phyloP scores from a whole-genome alignment of 35 echinoderm and acorn worm species.

The Lytechinus variegatus region DNA sequence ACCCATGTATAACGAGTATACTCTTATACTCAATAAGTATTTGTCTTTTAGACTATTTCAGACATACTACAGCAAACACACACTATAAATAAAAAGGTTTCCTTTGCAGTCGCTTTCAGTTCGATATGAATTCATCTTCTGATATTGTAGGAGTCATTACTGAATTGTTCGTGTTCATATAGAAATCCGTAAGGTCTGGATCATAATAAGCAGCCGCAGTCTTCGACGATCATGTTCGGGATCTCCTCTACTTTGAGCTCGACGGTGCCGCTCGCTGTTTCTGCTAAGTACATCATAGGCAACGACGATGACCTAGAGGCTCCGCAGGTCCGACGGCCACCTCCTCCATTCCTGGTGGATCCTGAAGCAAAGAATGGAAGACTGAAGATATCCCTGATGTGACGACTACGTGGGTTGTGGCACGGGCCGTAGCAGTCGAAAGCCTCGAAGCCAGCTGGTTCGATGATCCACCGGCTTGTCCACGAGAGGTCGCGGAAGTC shows the following conservation, averaged over 20 bases:
- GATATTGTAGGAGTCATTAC: not conserved
- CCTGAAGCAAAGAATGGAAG: not conserved
- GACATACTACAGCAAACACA: not conserved
- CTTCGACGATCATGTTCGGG: slow-evolving; percentile 94
- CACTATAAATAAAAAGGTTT: not conserved
- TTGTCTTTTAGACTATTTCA: slow-evolving; percentile 20
- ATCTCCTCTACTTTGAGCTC: slow-evolving; percentile 87
- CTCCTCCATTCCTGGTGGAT: not conserved
- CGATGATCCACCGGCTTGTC: slow-evolving; percentile 96
- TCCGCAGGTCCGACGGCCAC: slow-evolving; percentile 65
- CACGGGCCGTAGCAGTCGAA: slow-evolving; percentile 87
- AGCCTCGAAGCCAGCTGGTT: slow-evolving; percentile 89
- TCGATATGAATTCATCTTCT: not conserved
- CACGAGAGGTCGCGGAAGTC: slow-evolving; percentile 79
- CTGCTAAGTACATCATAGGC: slow-evolving; percentile 95
- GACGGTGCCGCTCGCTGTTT: slow-evolving; percentile 64
- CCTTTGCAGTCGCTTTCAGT: not conserved
- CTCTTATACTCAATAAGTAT: not conserved
- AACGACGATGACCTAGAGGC: slow-evolving; percentile 64
- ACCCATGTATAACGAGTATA: slow-evolving; percentile 2
- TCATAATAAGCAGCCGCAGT: slow-evolving; percentile 72
- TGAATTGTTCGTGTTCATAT: not conserved
- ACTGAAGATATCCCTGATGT: slow-evolving; percentile 56
- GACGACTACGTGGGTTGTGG: slow-evolving; percentile 46
- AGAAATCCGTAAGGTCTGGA: not conserved